Evolutionary conservation across 2,113 vertebrate species (phyloP).

Genomic region (Brevimyrus niger): DNA sequence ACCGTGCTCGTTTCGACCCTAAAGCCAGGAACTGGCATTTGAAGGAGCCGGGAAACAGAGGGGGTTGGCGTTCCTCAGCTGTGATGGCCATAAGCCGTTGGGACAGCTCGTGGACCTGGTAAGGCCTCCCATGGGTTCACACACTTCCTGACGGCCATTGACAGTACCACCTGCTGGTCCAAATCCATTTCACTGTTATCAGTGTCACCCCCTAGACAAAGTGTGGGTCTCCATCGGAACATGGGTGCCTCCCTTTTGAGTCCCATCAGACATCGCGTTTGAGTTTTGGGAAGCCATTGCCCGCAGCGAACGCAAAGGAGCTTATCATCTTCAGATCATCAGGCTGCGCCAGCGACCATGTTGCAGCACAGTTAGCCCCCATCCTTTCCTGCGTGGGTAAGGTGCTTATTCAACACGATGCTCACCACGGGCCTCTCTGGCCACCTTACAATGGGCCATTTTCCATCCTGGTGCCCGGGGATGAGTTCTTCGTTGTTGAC

Average conservation of each 20-base stretch:
- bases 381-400: neutral
- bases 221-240: neutral
- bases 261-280: neutral
- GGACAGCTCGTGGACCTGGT: neutral
- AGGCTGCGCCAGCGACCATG: neutral
- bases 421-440: neutral
- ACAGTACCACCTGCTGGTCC: neutral
- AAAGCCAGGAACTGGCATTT: neutral
- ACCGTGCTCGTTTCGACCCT: neutral
- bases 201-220: neutral
- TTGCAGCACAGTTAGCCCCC: neutral
- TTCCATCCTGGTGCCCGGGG: neutral
- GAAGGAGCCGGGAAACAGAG: neutral
- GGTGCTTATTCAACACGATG: neutral
- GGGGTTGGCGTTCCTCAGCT: neutral
- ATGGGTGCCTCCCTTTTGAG: neutral
- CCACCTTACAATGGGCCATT: neutral
- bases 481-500: neutral
- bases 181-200: neutral
- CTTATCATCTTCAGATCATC: neutral
- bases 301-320: too few relatives aligned
- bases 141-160: neutral
- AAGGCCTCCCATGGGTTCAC: neutral
- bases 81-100: neutral
- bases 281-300: neutral